A percentile compares a stretch with the other conserved stretches of the same genome.
Evolutionary conservation across 1,140 invertebrate genomes (phyloP).

Genomic region (Odontomachus brunneus): DNA sequence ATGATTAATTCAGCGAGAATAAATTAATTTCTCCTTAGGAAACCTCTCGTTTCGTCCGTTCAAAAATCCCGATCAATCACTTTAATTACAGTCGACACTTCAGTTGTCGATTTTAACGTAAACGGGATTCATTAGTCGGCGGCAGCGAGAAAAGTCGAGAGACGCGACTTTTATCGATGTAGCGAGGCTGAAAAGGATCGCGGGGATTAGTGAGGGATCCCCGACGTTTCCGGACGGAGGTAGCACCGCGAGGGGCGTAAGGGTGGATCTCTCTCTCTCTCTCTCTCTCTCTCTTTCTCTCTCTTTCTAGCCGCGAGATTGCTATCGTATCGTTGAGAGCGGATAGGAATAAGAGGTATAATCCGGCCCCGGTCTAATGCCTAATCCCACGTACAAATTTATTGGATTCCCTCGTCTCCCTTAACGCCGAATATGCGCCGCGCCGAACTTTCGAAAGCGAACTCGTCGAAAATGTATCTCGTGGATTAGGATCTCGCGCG

Average conservation of each 20-base stretch:
- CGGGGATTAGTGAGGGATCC: not conserved
- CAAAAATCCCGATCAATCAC: not conserved
- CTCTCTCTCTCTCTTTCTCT: constrained; percentile 23
- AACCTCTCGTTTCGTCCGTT: not conserved
- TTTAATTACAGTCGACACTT: constrained; percentile 8
- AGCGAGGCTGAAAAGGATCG: not conserved
- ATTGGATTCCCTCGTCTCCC: constrained; percentile 62
- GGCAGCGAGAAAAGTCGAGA: not conserved
- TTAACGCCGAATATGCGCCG: constrained; percentile 64
- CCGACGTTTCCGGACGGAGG: not conserved
- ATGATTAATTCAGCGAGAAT: no score
- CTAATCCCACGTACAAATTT: constrained; percentile 71
- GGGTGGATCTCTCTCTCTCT: not conserved
- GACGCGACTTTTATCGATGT: not conserved
- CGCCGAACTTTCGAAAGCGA: constrained; percentile 56
- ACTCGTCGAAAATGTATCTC: constrained; percentile 53
- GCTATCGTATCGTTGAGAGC: constrained; percentile 56
- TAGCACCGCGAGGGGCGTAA: not conserved
- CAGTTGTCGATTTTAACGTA: not conserved
- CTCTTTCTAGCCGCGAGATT: constrained; percentile 44
- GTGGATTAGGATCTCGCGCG: constrained; percentile 32
- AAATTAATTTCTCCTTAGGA: not conserved
- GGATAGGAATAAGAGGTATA: constrained; percentile 64
- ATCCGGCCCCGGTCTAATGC: constrained; percentile 66
- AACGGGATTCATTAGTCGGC: constrained; percentile 4